These are phyloP conservation scores for Ophion costatus DNA, from an alignment of 2,888 invertebrate genomes.

Conservation along the genomic window DNA sequence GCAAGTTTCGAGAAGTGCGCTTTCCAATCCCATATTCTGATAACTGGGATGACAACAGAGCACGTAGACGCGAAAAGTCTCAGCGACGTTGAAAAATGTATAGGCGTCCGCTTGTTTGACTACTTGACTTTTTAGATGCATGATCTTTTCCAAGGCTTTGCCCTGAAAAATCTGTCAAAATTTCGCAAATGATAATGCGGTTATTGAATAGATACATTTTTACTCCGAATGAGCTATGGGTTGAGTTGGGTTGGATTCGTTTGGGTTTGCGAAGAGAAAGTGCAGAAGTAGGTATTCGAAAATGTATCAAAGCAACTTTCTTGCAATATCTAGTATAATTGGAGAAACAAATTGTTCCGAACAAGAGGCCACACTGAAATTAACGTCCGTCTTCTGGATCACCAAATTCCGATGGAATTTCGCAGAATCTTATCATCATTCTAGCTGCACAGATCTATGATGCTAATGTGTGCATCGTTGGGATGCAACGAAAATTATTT, in stretches of 20 bases:
- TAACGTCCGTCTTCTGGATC: too few species aligned
- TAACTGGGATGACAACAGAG: slow-evolving; percentile 79
- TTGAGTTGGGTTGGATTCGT: too few species aligned
- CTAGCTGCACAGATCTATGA: background rate
- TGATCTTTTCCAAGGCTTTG: slow-evolving; percentile 71
- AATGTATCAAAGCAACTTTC: background rate
- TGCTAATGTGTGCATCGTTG: background rate
- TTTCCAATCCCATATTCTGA: slow-evolving; percentile 70
- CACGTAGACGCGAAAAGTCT: slow-evolving; percentile 74
- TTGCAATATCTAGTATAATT: background rate
- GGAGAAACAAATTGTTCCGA: background rate
- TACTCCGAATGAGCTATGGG: background rate
- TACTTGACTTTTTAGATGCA: slow-evolving; percentile 71
- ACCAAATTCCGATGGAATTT: background rate
- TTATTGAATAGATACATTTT: background rate
- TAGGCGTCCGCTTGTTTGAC: slow-evolving; percentile 71
- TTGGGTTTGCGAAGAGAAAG: too few species aligned
- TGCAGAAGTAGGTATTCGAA: background rate
- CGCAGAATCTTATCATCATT: background rate
- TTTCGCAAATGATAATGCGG: background rate
- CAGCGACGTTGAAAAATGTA: slow-evolving; percentile 64
- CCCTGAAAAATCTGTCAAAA: slow-evolving; percentile 72
- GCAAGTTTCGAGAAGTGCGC: slow-evolving; percentile 71
- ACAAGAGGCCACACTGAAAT: too few species aligned
- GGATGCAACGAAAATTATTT: background rate